These are phyloP conservation scores for Lamellibrachia columna DNA, from an alignment of 2,888 invertebrate genomes.

Conservation along the genomic window DNA sequence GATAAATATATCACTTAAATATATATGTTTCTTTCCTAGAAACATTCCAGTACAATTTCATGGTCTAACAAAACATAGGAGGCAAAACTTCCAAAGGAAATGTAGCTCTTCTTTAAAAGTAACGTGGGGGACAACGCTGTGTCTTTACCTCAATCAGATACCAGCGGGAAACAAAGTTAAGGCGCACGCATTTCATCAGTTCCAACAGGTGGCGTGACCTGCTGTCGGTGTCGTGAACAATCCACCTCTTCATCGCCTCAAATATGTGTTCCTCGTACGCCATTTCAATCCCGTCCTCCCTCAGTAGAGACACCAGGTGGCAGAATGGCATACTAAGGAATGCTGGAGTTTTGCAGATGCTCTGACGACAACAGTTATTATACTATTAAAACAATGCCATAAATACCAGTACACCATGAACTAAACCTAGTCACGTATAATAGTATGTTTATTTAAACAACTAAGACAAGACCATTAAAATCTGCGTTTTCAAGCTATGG, in stretches of 20 bases:
- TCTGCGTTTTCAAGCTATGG: slow-evolving; percentile 35
- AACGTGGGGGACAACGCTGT: slow-evolving; percentile 20
- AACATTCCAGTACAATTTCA: neutral
- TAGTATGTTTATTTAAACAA: neutral
- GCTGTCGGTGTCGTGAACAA: slow-evolving; percentile 55
- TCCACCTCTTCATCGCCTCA: slow-evolving; percentile 60
- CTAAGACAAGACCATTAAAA: neutral
- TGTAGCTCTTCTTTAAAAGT: neutral
- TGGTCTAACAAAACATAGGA: neutral
- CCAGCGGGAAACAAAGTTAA: slow-evolving; percentile 45
- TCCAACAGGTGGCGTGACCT: slow-evolving; percentile 33
- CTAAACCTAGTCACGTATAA: slow-evolving; percentile 30
- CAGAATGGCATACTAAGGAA: slow-evolving; percentile 58
- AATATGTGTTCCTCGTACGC: slow-evolving; percentile 61
- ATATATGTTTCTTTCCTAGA: neutral
- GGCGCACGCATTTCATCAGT: slow-evolving; percentile 40
- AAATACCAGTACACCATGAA: neutral
- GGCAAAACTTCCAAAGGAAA: neutral
- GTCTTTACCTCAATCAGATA: slow-evolving; percentile 41
- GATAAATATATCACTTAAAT: neutral
- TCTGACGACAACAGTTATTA: slow-evolving; percentile 21
- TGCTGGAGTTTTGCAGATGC: slow-evolving; percentile 55
- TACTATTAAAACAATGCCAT: slow-evolving; percentile 16
- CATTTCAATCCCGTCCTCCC: slow-evolving; percentile 62
- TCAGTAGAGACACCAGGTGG: slow-evolving; percentile 53